These are phyloP conservation scores for Syngnathus scovelli DNA, from an alignment of 2,113 vertebrate species.

Conservation along the genomic window DNA sequence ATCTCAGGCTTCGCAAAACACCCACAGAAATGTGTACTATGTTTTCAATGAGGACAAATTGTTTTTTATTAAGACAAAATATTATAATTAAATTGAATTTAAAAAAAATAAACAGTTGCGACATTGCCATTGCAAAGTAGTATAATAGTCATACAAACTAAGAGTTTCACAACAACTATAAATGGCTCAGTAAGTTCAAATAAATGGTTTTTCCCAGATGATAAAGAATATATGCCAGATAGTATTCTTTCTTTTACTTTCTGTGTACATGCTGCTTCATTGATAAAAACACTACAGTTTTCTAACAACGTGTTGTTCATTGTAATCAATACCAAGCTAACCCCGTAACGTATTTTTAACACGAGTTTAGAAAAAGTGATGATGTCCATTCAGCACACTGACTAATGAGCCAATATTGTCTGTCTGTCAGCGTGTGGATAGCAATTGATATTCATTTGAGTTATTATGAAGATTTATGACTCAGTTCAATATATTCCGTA, in stretches of 20 bases:
- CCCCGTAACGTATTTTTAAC: not conserved
- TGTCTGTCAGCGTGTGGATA: not conserved
- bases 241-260: not conserved
- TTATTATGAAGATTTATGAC: not conserved
- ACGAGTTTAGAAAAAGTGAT: not conserved
- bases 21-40: too few relatives aligned
- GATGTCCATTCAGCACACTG: not conserved
- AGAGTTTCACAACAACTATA: too few relatives aligned
- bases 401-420: slow-evolving; percentile 2
- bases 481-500: not conserved
- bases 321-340: not conserved
- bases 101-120: too few relatives aligned
- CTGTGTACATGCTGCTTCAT: too few relatives aligned
- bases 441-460: not conserved
- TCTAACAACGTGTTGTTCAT: not conserved
- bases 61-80: not conserved
- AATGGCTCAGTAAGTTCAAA: too few relatives aligned
- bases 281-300: not conserved
- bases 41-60: too few relatives aligned
- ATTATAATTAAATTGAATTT: too few relatives aligned
- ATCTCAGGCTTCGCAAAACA: not conserved
- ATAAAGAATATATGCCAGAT: not conserved
- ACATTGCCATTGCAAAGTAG: not conserved
- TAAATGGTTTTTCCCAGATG: too few relatives aligned
- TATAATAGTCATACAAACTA: not conserved